A percentile compares a stretch with the other conserved stretches of the same genome.
phyloP scores from a whole-genome alignment of 2,888 invertebrate genomes.

The Leucozona laternaria region DNA sequence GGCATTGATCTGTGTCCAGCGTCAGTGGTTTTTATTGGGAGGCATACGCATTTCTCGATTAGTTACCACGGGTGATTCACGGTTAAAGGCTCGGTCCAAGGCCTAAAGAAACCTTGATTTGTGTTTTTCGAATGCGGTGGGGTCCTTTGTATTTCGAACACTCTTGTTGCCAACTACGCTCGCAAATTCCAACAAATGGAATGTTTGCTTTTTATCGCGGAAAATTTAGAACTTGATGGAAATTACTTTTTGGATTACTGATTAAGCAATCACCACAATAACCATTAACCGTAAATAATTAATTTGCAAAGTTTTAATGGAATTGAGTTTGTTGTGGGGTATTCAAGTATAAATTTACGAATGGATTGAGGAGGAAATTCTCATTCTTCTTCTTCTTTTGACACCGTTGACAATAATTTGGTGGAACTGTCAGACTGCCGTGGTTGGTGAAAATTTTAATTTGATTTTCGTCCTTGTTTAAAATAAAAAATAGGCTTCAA shows the following conservation, averaged over 20 bases:
- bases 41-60: background rate
- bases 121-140: background rate
- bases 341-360: background rate
- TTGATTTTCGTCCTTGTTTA: background rate
- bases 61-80: background rate
- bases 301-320: conserved; percentile 72
- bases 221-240: conserved; percentile 16
- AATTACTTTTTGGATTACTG: conserved; percentile 68
- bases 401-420: background rate
- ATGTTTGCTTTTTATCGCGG: background rate
- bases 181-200: background rate
- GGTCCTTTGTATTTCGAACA: background rate
- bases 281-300: conserved; percentile 71
- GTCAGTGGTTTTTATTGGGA: conserved; percentile 3
- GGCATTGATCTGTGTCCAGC: conserved; percentile 29
- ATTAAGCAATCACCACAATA: conserved; percentile 68
- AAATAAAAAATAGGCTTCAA: background rate
- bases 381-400: background rate
- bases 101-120: background rate
- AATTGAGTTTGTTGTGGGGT: conserved; percentile 38
- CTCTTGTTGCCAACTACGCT: conserved; percentile 25
- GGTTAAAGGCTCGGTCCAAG: background rate
- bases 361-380: background rate
- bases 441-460: background rate
- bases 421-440: background rate